Base-by-base conservation (phyloP, 2,888 invertebrate species). In the Athrips mouffetella region DNA sequence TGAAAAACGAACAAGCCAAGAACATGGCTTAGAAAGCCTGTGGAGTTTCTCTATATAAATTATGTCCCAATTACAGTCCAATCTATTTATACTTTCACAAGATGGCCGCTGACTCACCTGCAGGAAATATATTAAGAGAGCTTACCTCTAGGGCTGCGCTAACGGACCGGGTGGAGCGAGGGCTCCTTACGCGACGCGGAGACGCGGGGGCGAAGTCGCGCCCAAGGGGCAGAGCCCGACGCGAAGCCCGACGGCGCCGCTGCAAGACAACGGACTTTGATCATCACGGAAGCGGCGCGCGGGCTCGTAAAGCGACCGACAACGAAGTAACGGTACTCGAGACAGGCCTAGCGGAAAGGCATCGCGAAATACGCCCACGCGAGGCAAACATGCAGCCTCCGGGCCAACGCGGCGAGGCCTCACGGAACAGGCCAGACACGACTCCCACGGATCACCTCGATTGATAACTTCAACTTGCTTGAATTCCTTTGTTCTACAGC, bases 111-210 rank as follows among this genome's bases (percentile, higher is more conserved):
- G 71, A 75, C 76, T 72, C 73, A 73, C 69, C 69, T 68, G 61
- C 29, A 8, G 27, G 35, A 58, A 61, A 65, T 70, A 67, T 61
- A 65, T 68, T 62, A 62, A 62, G 65, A 75, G 69, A 71, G 71
- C 87, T 87, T 84, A 87, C 87, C 87, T 84, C 70, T 62, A 60
- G 53, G 55, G 60, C 67, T 76, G 66, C 75, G 77, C 62, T 66
- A 68, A 68, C 69, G 70, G 73, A 70, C 64, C 63, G 68, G 63
- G 59, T 65, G 80, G 87, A 87, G 86, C 87, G 58, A 85, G 87
- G 87, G 87, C 87, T 87, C 87, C 80, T 53, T 25, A 80, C 87
- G 86, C 87, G 87, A 85, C 84, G 87, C 87, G 86, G 75, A 49
- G 72, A 63, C 81, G 75, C 75, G 75, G 62, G 71, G 72, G 74